Base-by-base conservation (phyloP, 2,113 vertebrate species). In the Bolborhynchus lineola region DNA sequence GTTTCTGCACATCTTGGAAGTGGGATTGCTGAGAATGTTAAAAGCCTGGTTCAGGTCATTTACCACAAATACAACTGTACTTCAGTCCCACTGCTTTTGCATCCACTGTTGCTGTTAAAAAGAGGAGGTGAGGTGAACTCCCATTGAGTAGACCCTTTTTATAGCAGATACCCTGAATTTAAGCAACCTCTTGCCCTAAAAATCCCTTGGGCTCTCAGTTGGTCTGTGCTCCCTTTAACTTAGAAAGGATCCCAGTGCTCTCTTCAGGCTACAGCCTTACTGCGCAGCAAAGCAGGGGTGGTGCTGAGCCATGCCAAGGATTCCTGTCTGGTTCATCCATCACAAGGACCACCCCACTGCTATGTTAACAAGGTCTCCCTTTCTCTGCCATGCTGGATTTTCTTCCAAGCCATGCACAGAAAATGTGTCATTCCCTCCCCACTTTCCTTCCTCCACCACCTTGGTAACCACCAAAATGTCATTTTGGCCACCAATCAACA, bases 391-490 rank as follows among this genome's bases (percentile, higher is more conserved):
- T 16, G 9, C 67, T 47, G 57, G 60, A 46, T 92, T 68, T 91
- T 50, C 42, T n/a, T 82, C 26, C 63, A 76, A 93, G 39, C 18
- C 41, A 44, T 8, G 13, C 37, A 68, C 10, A 68, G 47, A n/a
- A 67, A 79, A 88, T 42, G 6, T 13, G 19, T 62, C 15, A 7
- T 85, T 85, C 39, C 37, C 16, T 74, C 25, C 24, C 59, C 9
- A 35, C 16, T 16, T 94, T 39, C 25, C 63, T 64, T 39, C 59
- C 67, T 72, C 49, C 23, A 33, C 63, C 68, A 68, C 78, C 74
- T 65, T 69, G 33, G 50, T 91, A 78, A 93, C 89, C 70, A 87
- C 44, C 60, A 92, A 88, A 84, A 71, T 60, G 35, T 37, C 60
- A 77, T 82, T 92, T 91, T 85, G 91, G 64, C 70, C 71, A 85